Conservation (phyloP, 2,888 invertebrate species). For the Nowickia ferox region DNA sequence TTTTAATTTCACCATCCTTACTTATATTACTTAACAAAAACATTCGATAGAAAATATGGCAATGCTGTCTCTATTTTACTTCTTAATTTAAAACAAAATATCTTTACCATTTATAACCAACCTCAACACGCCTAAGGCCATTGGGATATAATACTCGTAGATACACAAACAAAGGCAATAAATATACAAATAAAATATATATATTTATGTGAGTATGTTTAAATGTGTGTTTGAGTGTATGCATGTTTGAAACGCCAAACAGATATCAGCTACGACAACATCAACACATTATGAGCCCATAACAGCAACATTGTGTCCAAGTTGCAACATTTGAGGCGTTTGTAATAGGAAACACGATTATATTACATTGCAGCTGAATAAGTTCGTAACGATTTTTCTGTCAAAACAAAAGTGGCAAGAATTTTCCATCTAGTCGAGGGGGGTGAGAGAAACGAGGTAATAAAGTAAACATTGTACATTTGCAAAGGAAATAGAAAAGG, state of each 20-base stretch:
- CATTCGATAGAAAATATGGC: too few species aligned
- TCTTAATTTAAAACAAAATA: conserved; percentile 11
- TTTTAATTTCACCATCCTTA: too few species aligned
- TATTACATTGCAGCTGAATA: conserved; percentile 77
- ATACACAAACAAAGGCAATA: conserved; percentile 70
- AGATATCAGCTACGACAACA: conserved; percentile 42
- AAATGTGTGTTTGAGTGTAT: too few species aligned
- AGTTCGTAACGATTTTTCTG: conserved; percentile 82
- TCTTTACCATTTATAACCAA: conserved; percentile 7
- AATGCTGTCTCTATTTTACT: too few species aligned
- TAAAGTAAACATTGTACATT: conserved; percentile 59
- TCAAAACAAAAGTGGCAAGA: conserved; percentile 81
- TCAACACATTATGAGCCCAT: not conserved
- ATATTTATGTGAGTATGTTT: too few species aligned
- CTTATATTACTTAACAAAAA: too few species aligned
- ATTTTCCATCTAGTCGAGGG: conserved; percentile 8
- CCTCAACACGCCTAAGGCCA: conserved; percentile 25
- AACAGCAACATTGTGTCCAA: conserved; percentile 33
- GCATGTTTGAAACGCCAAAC: conserved; percentile 53
- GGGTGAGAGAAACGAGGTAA: conserved; percentile 46
- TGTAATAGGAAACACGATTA: conserved; percentile 16
- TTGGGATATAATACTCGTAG: conserved; percentile 9
- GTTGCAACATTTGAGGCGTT: conserved; percentile 62
- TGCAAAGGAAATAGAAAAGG: conserved; percentile 27
- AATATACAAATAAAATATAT: conserved; percentile 54